Evolutionary conservation across 1,140 invertebrate genomes (phyloP).

Genomic region (Temnothorax longispinosus): DNA sequence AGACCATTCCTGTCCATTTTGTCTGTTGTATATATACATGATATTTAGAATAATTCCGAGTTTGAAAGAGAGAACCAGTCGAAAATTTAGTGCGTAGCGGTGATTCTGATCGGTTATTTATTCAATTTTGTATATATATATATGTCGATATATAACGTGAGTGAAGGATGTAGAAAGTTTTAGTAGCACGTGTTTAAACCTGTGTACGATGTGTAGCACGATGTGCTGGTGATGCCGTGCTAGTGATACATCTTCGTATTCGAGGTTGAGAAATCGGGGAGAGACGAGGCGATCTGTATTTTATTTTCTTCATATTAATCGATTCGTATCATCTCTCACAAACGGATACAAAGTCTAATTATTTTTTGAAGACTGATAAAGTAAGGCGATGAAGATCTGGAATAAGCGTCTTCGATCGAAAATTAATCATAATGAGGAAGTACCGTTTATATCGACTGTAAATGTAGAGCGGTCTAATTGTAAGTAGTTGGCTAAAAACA

Average conservation of each 20-base stretch:
- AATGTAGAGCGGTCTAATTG: conserved; percentile 66
- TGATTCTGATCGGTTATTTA: conserved; percentile 80
- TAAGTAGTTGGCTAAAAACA: conserved; percentile 61
- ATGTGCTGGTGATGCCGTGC: conserved; percentile 38
- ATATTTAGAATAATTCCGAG: conserved; percentile 69
- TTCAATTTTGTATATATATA: conserved; percentile 82
- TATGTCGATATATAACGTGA: conserved; percentile 61
- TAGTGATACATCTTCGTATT: conserved; percentile 64
- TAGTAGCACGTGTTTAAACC: conserved; percentile 70
- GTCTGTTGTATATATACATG: conserved; percentile 71
- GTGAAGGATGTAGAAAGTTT: conserved; percentile 75
- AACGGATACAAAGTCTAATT: conserved; percentile 66
- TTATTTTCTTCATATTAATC: conserved; percentile 67
- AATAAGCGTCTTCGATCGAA: conserved; percentile 60
- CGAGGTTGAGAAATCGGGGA: conserved; percentile 21
- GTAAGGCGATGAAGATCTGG: conserved; percentile 64
- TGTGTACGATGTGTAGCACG: conserved; percentile 25
- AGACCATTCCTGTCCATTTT: conserved; percentile 71
- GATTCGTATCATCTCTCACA: conserved; percentile 54
- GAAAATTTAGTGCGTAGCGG: conserved; percentile 67
- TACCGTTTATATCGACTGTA: conserved; percentile 64
- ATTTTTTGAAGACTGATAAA: conserved; percentile 81
- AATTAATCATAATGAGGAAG: conserved; percentile 53
- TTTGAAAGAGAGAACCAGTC: conserved; percentile 55
- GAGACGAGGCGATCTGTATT: conserved; percentile 64